Evolutionary conservation across 1,140 invertebrate species (phyloP).

Genomic region (Armadillidium nasatum): DNA sequence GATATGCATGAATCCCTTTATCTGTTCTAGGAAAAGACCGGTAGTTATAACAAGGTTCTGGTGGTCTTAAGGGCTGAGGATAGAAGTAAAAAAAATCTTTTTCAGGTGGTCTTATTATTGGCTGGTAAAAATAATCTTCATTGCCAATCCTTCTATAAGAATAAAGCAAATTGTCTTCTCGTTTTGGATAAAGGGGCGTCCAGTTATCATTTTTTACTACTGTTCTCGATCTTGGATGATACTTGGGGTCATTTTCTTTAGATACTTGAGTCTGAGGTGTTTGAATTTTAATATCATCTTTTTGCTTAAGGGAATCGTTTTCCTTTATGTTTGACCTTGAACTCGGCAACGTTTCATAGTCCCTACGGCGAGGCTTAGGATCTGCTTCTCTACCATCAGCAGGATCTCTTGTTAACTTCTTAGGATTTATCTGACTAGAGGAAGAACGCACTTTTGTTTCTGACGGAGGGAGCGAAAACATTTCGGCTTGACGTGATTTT

Average conservation of each 20-base stretch:
- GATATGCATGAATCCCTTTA: not conserved
- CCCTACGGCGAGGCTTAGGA: not conserved
- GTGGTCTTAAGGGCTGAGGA: not conserved
- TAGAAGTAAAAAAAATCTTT: not conserved
- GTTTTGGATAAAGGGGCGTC: not conserved
- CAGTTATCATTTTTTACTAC: constrained; percentile 2
- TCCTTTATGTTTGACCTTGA: not conserved
- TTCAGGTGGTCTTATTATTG: not conserved
- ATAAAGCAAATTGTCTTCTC: not conserved
- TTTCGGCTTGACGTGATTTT: not conserved
- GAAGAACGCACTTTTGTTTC: not conserved
- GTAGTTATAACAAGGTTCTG: not conserved
- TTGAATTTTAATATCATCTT: not conserved
- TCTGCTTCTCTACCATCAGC: constrained; percentile 1
- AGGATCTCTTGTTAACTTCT: not conserved
- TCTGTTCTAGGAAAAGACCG: not conserved
- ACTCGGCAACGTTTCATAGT: not conserved
- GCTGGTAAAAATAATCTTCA: not conserved
- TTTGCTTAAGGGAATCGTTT: not conserved
- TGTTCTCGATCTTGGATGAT: constrained; percentile 3
- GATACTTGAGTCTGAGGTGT: not conserved
- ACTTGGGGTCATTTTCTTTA: not conserved
- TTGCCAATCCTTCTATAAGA: not conserved
- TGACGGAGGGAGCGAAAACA: not conserved
- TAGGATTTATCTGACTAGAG: not conserved